Evolutionary conservation across 2,888 invertebrate genomes (phyloP).

Genomic region (Epistrophe grossulariae): DNA sequence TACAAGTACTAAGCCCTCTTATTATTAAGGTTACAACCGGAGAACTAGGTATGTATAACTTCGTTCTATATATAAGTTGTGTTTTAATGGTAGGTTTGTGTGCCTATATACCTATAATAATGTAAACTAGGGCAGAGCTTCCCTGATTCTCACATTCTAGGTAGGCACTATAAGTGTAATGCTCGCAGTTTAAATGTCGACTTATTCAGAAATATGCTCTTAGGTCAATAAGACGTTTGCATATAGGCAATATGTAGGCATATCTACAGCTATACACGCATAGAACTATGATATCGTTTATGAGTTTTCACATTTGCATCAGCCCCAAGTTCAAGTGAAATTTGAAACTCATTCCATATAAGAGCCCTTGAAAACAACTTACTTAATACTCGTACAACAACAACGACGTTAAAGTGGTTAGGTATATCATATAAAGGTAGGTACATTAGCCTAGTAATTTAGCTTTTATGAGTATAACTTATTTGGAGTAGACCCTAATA

Average conservation of each 20-base stretch:
- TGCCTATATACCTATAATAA: neutral
- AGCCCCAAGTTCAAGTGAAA: constrained; percentile 47
- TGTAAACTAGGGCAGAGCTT: constrained; percentile 12
- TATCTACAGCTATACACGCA: neutral
- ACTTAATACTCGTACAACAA: neutral
- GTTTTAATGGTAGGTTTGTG: constrained; percentile 13
- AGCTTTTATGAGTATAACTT: constrained; percentile 55
- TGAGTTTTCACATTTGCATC: constrained; percentile 8
- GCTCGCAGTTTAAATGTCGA: constrained; percentile 47
- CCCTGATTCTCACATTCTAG: neutral
- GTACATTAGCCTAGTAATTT: constrained; percentile 64
- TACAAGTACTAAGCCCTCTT: constrained; percentile 56
- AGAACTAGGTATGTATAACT: constrained; percentile 59
- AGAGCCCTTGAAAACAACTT: constrained; percentile 7
- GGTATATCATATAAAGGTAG: constrained; percentile 60
- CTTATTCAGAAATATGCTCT: constrained; percentile 37
- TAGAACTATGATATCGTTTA: neutral
- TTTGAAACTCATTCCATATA: constrained; percentile 51
- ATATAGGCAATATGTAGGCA: constrained; percentile 9
- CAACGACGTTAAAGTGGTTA: constrained; percentile 31
- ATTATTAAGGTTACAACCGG: constrained; percentile 74
- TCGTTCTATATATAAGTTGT: neutral
- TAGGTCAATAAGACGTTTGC: constrained; percentile 59
- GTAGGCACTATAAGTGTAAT: neutral
- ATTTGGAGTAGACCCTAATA: constrained; percentile 64